Conservation (phyloP, 1,140 invertebrate genomes). For the Neodiprion pinetum region DNA sequence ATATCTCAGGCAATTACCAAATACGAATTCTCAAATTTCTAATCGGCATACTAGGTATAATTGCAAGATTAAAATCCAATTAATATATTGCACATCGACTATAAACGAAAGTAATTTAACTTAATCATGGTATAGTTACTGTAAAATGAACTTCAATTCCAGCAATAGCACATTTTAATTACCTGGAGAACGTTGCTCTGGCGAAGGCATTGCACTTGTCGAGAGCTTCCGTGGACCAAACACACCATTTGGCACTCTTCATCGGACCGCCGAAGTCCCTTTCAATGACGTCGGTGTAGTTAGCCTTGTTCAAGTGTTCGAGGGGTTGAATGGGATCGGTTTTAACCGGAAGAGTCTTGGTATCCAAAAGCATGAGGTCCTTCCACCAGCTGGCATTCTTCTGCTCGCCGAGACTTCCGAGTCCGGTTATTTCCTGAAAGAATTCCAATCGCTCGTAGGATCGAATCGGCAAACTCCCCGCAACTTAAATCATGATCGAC, state of each 20-base stretch:
- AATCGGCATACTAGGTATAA: too few species aligned
- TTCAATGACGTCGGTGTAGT: conserved; percentile 82
- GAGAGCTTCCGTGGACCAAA: conserved; percentile 66
- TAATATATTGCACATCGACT: too few species aligned
- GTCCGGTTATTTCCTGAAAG: conserved; percentile 49
- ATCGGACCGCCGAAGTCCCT: conserved; percentile 69
- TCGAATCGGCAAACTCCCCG: not conserved
- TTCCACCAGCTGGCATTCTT: conserved; percentile 65
- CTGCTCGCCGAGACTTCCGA: conserved; percentile 58
- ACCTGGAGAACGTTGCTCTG: conserved; percentile 70
- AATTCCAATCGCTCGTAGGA: conserved; percentile 3
- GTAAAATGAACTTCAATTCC: not conserved
- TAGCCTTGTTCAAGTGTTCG: conserved; percentile 72
- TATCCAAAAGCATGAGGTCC: conserved; percentile 63
- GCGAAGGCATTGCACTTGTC: conserved; percentile 73
- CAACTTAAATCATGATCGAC: not conserved
- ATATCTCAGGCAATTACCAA: too few species aligned
- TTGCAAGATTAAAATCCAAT: too few species aligned
- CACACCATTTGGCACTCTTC: conserved; percentile 68
- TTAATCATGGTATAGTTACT: not conserved
- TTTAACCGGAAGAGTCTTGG: conserved; percentile 65
- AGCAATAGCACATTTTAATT: not conserved
- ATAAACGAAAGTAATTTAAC: not conserved
- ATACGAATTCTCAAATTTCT: too few species aligned
- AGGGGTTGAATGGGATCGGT: conserved; percentile 69